These are phyloP conservation scores for Metaphire vulgaris DNA, from an alignment of 1,140 invertebrate species.

Conservation along the genomic window DNA sequence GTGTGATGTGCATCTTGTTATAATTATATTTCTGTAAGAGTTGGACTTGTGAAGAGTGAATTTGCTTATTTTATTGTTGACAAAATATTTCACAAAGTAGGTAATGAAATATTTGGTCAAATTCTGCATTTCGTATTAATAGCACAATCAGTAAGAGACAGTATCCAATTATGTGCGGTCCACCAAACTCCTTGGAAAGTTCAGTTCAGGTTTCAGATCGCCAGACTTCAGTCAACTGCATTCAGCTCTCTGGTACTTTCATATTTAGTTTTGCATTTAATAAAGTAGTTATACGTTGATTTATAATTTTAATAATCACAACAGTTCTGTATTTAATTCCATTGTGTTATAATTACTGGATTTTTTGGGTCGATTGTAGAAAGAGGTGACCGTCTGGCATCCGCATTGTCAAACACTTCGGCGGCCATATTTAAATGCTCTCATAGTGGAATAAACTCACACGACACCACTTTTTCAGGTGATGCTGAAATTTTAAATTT, in stretches of 20 bases:
- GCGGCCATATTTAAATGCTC: conserved; percentile 40
- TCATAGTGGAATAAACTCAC: conserved; percentile 34
- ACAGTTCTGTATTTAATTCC: neutral
- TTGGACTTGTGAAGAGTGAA: no score
- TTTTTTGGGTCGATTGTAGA: conserved; percentile 35
- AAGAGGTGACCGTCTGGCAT: conserved; percentile 39
- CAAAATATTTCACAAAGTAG: no score
- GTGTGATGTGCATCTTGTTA: no score
- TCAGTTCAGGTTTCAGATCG: neutral
- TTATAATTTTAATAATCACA: neutral
- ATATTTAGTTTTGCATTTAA: no score
- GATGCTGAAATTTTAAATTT: no score
- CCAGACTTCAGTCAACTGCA: neutral
- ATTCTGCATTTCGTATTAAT: no score
- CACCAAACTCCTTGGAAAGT: neutral
- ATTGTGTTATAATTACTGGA: neutral
- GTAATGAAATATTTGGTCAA: no score
- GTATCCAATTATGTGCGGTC: neutral
- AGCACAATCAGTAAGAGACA: no score
- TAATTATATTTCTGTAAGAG: no score
- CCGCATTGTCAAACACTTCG: conserved; percentile 44
- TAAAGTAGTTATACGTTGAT: no score
- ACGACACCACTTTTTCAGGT: neutral
- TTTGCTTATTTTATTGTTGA: no score
- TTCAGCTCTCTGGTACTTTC: neutral